Base-by-base conservation (phyloP, 2,888 invertebrate genomes). In the Ornithoptera alexandrae region DNA sequence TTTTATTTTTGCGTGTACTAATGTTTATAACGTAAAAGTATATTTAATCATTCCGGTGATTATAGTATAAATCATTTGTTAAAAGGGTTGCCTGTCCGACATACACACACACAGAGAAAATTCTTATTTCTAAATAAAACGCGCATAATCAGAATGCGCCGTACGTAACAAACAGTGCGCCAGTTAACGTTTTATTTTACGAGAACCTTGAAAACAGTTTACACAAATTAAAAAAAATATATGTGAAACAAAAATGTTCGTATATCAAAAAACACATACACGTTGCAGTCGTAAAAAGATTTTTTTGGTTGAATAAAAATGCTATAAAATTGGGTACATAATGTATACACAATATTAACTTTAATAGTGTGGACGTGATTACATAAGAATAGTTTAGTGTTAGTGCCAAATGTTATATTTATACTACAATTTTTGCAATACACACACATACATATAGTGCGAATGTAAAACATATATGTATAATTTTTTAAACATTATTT, bases 41-140 rank as follows among this genome's bases (percentile, higher is more conserved):
- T 20, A 20, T 20, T 20, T 57, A 6, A 20, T 57, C 10, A 8
- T 6, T 20, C 0, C 8, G 12, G 22, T 57, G 57, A 6, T 57
- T 57, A 57, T 20, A 57, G 20, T 20, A 20, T 57, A 18, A 20
- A 57, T 10, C 57, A 57, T 10, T 20, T 18, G 18, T 57, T 57
- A 50, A 50, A 50, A 50, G n/a, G 8, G 2, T 20, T 20, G 4
- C 57, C n/a, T 57, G 10, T 57, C 8, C 20, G 15, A n/a, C 20
- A 57, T 20, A 57, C 18, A 20, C n/a, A n/a, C 56, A 57, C 86
- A 86, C 87, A 84, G 85, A 75, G 82, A 85, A 83, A 83, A 82
- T 80, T 76, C 74, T 74, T 77, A 71, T 74, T 73, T 73, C 77
- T 76, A 74, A 73, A 75, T 62, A 72, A 73, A 74, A 80, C 76